Evolutionary conservation across 2,888 invertebrate genomes (phyloP).

Genomic region (Anoplius nigerrimus): DNA sequence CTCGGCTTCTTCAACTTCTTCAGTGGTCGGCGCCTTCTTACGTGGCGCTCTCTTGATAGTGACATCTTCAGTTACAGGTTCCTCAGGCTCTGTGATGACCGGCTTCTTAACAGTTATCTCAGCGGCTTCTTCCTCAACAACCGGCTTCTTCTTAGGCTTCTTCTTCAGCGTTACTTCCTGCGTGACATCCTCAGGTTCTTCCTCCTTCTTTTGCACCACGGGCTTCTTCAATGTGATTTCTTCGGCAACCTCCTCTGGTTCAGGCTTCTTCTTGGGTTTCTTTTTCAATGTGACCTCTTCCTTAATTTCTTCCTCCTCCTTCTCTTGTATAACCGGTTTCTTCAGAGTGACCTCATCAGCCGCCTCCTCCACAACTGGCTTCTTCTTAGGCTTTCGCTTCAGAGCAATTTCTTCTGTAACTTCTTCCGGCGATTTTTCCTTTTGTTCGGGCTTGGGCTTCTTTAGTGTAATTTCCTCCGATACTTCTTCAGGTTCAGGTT

Average conservation of each 20-base stretch:
- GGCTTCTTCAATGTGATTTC: slow-evolving; percentile 66
- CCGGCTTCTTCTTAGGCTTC: slow-evolving; percentile 71
- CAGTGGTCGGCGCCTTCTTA: slow-evolving; percentile 53
- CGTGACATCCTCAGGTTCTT: slow-evolving; percentile 54
- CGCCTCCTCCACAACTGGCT: slow-evolving; percentile 62
- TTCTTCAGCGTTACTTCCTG: slow-evolving; percentile 76
- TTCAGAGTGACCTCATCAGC: slow-evolving; percentile 75
- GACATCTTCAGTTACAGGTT: slow-evolving; percentile 55
- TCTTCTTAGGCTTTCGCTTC: slow-evolving; percentile 64
- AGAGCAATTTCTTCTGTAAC: slow-evolving; percentile 44
- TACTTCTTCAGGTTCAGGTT: slow-evolving; percentile 68
- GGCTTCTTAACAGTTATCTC: slow-evolving; percentile 72
- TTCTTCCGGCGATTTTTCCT: slow-evolving; percentile 67
- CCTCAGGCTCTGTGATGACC: slow-evolving; percentile 49
- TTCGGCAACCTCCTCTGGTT: slow-evolving; percentile 59
- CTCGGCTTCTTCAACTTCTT: slow-evolving; percentile 55
- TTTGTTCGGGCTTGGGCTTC: slow-evolving; percentile 55
- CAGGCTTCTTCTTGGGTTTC: slow-evolving; percentile 54
- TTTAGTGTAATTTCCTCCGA: slow-evolving; percentile 75
- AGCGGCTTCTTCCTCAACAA: slow-evolving; percentile 47
- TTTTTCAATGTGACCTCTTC: slow-evolving; percentile 51
- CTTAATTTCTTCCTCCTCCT: slow-evolving; percentile 67
- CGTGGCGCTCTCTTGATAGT: slow-evolving; percentile 53
- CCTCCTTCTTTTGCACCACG: slow-evolving; percentile 40
- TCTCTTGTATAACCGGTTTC: slow-evolving; percentile 57